A percentile compares a stretch with the other conserved stretches of the same genome.
phyloP scores from a whole-genome alignment of 1,140 invertebrate genomes.

The Bombus difficillimus region DNA sequence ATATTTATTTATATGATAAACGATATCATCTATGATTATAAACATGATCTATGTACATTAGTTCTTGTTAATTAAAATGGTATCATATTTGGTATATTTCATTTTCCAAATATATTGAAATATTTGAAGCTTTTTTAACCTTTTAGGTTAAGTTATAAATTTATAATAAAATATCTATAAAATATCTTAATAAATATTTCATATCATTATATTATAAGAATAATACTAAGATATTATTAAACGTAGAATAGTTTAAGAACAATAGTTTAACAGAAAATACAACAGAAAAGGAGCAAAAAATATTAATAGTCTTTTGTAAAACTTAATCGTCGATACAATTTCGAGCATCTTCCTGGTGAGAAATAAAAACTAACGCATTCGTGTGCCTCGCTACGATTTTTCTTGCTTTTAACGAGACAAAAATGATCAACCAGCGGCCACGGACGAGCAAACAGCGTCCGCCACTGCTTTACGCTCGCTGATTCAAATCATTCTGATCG shows the following conservation, averaged over 20 bases:
- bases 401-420: conserved; percentile 9
- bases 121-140: not conserved
- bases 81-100: not conserved
- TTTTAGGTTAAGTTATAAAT: too few relatives aligned
- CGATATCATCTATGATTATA: too few relatives aligned
- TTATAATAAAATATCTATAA: too few relatives aligned
- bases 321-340: not conserved
- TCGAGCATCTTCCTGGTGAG: not conserved
- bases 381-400: not conserved
- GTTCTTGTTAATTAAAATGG: not conserved
- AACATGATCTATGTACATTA: not conserved
- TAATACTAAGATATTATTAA: too few relatives aligned
- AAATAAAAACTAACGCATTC: not conserved
- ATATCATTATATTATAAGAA: too few relatives aligned
- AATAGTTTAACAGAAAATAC: too few relatives aligned
- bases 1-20: too few relatives aligned
- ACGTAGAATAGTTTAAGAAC: too few relatives aligned
- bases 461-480: conserved; percentile 50
- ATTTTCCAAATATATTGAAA: not conserved
- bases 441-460: conserved; percentile 22
- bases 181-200: too few relatives aligned
- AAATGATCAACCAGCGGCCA: not conserved
- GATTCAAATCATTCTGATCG: conserved; percentile 49
- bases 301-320: not conserved
- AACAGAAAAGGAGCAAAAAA: not conserved